These are phyloP conservation scores for Acheta domesticus DNA, from an alignment of 2,888 invertebrate species.

Conservation along the genomic window DNA sequence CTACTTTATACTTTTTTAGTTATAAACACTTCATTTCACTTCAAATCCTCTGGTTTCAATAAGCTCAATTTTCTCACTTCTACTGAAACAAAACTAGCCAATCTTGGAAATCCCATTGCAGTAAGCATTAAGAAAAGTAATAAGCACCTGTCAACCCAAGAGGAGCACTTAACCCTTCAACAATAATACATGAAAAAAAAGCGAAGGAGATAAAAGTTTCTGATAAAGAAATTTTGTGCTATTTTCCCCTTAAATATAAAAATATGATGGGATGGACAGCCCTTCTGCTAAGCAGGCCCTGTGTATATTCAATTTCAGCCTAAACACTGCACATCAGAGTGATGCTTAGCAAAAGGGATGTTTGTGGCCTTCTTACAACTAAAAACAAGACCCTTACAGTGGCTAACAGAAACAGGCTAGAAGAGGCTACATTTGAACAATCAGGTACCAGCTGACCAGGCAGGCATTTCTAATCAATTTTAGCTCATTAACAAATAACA, in stretches of 20 bases:
- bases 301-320: too few species aligned
- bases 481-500: neutral
- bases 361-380: constrained; percentile 1
- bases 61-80: constrained; percentile 2
- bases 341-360: neutral
- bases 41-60: too few species aligned
- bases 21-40: too few species aligned
- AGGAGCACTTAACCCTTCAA: constrained; percentile 3
- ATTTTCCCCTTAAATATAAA: too few species aligned
- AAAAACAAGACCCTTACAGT: neutral
- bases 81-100: neutral
- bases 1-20: too few species aligned
- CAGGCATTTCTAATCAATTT: neutral
- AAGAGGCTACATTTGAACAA: too few species aligned
- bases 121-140: neutral
- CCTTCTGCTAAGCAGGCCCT: too few species aligned
- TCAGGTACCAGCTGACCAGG: neutral
- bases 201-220: too few species aligned
- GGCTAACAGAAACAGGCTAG: too few species aligned
- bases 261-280: too few species aligned
- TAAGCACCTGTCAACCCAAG: neutral
- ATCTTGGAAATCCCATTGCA: constrained; percentile 6
- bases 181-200: neutral
- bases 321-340: neutral
- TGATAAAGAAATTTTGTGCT: too few species aligned